These are phyloP conservation scores for Achatina immaculata DNA, from an alignment of 1,140 invertebrate species.

Conservation along the genomic window DNA sequence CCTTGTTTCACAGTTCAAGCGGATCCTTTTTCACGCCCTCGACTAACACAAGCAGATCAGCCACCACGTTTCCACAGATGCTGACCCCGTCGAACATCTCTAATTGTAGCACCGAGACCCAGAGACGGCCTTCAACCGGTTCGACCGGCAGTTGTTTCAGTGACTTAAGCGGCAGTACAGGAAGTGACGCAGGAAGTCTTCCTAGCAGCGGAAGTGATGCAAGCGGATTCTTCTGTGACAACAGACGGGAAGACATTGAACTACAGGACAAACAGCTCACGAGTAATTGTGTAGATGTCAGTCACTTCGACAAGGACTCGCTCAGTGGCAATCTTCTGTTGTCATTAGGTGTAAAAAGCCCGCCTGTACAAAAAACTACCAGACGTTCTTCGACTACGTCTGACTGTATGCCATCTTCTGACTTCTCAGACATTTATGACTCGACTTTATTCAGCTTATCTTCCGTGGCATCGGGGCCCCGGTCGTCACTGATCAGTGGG, in stretches of 20 bases:
- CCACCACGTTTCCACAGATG: not conserved
- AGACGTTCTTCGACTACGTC: not conserved
- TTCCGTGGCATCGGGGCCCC: not conserved
- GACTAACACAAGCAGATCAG: not conserved
- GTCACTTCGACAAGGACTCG: not conserved
- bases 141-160: not conserved
- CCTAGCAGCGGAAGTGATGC: slow-evolving; percentile 16
- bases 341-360: not conserved
- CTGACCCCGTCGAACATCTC: not conserved
- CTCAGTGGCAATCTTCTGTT: not conserved
- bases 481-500: not conserved
- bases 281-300: not conserved
- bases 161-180: not conserved
- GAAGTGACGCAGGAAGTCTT: not conserved
- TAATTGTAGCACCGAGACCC: not conserved
- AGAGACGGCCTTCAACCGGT: not conserved
- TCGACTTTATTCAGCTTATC: not conserved
- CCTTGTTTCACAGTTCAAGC: not conserved
- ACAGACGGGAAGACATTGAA: not conserved
- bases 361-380: not conserved
- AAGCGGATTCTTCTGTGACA: not conserved
- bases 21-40: too few species aligned
- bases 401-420: not conserved
- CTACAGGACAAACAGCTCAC: not conserved
- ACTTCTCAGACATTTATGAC: slow-evolving; percentile 6